A percentile compares a stretch with the other conserved stretches of the same genome.
Conservation (phyloP, 1,140 invertebrate species). For the Cyrtorhinus lividipennis region DNA sequence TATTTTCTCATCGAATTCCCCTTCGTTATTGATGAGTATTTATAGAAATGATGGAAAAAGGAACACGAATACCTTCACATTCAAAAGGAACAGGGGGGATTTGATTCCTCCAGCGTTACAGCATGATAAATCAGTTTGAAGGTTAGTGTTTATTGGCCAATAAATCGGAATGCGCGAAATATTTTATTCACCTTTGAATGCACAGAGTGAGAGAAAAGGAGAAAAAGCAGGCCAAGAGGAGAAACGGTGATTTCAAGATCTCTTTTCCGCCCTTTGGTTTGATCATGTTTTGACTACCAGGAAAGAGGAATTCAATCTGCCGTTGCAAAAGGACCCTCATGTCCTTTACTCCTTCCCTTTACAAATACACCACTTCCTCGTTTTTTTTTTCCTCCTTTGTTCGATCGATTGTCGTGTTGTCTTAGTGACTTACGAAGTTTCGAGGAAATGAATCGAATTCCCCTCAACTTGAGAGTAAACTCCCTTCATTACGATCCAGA, state of each 20-base stretch:
- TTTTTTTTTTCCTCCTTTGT: neutral
- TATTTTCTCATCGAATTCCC: too few species aligned
- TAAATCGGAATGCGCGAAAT: neutral
- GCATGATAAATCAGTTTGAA: too few species aligned
- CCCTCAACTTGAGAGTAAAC: neutral
- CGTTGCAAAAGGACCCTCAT: neutral
- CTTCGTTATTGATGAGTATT: too few species aligned
- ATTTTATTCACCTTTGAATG: neutral
- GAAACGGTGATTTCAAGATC: neutral
- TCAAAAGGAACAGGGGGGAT: too few species aligned
- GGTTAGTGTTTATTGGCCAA: too few species aligned
- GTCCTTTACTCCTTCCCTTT: neutral
- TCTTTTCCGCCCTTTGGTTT: neutral
- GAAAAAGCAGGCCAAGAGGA: neutral
- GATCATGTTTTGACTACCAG: neutral
- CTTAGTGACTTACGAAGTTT: neutral
- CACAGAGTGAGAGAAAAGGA: neutral
- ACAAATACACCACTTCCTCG: neutral
- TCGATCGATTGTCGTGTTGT: neutral
- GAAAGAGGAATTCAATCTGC: slow-evolving; percentile 1
- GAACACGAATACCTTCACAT: too few species aligned
- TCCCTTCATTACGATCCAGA: neutral
- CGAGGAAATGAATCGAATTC: neutral
- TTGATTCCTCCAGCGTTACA: too few species aligned
- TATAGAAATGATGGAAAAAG: too few species aligned